Percentiles rank a stretch among this genome's conserved stretches.
Evolutionary conservation across 2,797 vertebrate genomes (phyloP).

Genomic region (Anguilla marmorata): DNA sequence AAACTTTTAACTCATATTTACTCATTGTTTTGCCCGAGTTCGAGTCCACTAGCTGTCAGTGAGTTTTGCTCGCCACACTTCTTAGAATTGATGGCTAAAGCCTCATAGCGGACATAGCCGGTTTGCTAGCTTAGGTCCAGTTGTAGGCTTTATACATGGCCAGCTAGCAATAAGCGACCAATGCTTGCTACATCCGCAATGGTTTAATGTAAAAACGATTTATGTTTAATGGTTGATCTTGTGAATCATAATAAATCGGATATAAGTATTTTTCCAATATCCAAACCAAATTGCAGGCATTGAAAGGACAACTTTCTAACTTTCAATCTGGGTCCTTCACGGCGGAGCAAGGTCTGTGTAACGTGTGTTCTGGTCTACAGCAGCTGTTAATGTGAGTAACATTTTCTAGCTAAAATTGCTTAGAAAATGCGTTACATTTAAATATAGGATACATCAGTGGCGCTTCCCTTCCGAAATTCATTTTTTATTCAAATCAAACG

Average conservation of each 20-base stretch:
- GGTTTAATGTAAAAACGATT: not conserved
- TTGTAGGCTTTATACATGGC: not conserved
- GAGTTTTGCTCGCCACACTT: not conserved
- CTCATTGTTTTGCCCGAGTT: not conserved
- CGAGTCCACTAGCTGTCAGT: not conserved
- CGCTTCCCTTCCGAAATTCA: not conserved
- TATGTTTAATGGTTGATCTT: not conserved
- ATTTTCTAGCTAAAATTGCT: not conserved
- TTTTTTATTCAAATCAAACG: not conserved
- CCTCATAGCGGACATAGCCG: not conserved
- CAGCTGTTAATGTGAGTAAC: constrained; percentile 42
- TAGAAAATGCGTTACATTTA: not conserved
- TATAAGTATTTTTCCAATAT: not conserved
- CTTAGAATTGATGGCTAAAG: not conserved
- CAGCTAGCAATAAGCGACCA: not conserved
- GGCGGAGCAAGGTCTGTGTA: constrained; percentile 19
- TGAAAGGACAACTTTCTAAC: not conserved
- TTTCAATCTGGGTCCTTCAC: not conserved
- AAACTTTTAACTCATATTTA: not conserved
- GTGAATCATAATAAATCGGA: not conserved
- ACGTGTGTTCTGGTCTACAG: not conserved
- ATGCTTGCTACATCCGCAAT: constrained; percentile 2
- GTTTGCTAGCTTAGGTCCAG: not conserved
- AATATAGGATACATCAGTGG: not conserved
- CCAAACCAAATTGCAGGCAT: constrained; percentile 6